Evolutionary conservation across 2,113 vertebrate species (phyloP), one percentile per base, ranked within the genome.

Genomic region (Paradoxurus hermaphroditus): DNA sequence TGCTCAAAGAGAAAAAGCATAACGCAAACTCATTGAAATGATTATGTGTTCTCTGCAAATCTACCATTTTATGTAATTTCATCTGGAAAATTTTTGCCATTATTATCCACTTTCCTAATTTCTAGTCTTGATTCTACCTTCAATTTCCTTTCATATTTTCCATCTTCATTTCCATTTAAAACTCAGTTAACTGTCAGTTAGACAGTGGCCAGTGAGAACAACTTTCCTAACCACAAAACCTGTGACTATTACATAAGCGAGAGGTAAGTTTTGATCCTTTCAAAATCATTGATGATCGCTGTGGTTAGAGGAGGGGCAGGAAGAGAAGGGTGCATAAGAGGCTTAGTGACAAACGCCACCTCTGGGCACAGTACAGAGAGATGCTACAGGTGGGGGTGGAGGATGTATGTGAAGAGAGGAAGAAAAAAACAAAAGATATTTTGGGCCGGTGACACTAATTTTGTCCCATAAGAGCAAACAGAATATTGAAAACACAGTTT

Each of bases 111-210:
- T 36, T 49, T 21, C 78, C 34, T 67, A 39, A 49, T 89, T 82
- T 39, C 78, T 85, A 72, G 25, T 67, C 27, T 94, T 92, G 63
- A 62, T 73, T 93, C 9, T 83, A 27, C 46, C 27, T 94, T 95
- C 91, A 51, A 62, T 86, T 87, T 73, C 12, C 82, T 83, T 73
- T 84, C 13, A 27, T 8, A 31, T 59, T 73, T 90, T 78, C 31
- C 39, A 46, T 49, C 12, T 53, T 34, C 56, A 2, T 79, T 78
- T 95, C 36, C 25, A 91, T 31, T 89, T 86, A 92, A 86, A 92
- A 82, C n/a, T n/a, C n/a, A n/a, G n/a, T n/a, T n/a, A n/a, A n/a
- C n/a, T n/a, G n/a, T n/a, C n/a, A 84, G 41, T 56, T 73, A 83
- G 79, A 90, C 73, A 63, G 65, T 41, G 81, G n/a, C 49, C 49